Evolutionary conservation across 2,797 vertebrate species (phyloP), one percentile per base, ranked within the genome.

Genomic region (Oceanodroma leucorhoa): DNA sequence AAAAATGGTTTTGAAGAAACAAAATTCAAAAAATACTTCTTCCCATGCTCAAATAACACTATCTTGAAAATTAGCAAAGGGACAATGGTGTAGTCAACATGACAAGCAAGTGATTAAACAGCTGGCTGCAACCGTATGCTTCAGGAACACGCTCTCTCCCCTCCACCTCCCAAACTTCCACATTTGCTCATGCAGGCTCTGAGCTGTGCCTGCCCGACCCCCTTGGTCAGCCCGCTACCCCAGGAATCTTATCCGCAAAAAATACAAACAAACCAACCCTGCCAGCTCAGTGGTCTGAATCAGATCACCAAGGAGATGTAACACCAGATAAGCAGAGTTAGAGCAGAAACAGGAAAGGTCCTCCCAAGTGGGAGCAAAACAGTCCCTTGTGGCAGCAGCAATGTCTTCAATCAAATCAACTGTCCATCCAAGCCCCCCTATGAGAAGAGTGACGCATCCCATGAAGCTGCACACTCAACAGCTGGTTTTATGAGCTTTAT

Each of bases 361-460:
- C 22, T 69, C 23, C 14, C 13, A 58, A 23, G 2, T 3, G 24
- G 53, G 36, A 87, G 73, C 41, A 69, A 61, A 16, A 10, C 0
- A 43, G n/a, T 12, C 38, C 48, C 58, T 2, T 45, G 29, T 3
- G 41, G 50, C 64, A 76, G 71, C 30, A 55, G 57, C 53, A 24
- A 17, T 0, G 9, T 6, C 24, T 34, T 27, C 5, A 3, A 41
- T 19, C 17, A 48, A n/a, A 12, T 3, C 46, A 71, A 10, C 26
- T 6, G 9, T 10, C 34, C 43, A 16, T 14, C 18, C 27, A 17
- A 71, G 65, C 1, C 17, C 30, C 32, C 11, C 24, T 3, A 0
- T 1, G 10, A 75, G 21, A 29, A n/a, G 4, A 46, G 17, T 0
- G 0, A 50, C 6, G 5, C 11, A 65, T 5, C 51, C 10, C 41